Evolutionary conservation across 2,888 invertebrate genomes (phyloP), one percentile per base, ranked within the genome.

Genomic region (Plusia festucae): DNA sequence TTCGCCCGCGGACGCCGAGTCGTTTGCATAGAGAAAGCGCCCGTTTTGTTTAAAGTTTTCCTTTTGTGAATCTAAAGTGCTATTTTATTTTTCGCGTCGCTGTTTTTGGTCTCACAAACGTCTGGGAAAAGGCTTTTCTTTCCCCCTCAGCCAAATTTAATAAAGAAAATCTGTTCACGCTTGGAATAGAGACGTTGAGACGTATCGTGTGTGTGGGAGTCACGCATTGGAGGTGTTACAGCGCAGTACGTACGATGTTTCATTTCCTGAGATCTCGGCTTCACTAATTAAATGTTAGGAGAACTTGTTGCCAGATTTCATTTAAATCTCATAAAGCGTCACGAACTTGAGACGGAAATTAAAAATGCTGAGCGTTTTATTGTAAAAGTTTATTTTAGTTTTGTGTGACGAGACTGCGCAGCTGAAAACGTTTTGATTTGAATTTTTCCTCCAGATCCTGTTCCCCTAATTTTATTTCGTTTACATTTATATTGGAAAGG

Each of bases 21-120:
- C 88, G 91, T 92, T 93, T 91, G 90, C 91, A 90, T 92, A 91
- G 88, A 90, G 91, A 93, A 92, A 92, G 88, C 90, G 84, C 69
- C 70, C 76, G 85, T 90, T 90, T 89, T 88, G 87, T 90, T 87
- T 85, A 82, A 88, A 88, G 85, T 91, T 91, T 91, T 88, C 84
- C 87, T 88, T 90, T 91, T 89, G 85, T 89, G 85, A 88, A 88
- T 86, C 82, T 86, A 87, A 90, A 91, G 83, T 86, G 85, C 81
- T 82, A 82, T 87, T 90, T 90, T 89, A 88, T 90, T 88, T 89
- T 87, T 83, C 82, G 83, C 84, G 78, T 81, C 76, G 72, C 78
- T 74, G 76, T 75, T 79, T 82, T 78, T 78, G 73, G 76, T 75
- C 72, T 82, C 32, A 76, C 66, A 63, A 78, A 81, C 68, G 83